Conservation (phyloP, 64 coral and sea anemone species). For the Pachyseris speciosa region DNA sequence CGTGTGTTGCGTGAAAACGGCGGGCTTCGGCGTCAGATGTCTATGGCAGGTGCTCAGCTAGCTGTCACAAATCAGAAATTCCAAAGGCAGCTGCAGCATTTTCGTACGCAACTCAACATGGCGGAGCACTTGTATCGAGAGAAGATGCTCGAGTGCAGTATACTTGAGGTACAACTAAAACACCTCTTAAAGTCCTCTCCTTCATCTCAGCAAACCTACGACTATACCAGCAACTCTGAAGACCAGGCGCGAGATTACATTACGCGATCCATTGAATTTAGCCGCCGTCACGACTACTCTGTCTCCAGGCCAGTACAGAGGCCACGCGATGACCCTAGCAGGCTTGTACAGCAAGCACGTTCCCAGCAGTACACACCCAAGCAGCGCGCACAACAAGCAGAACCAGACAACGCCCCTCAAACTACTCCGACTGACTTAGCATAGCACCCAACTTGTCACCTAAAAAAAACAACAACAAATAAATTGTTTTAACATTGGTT, state of each 20-base stretch:
- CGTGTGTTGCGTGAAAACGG: conserved; percentile 90
- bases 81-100: conserved; percentile 84
- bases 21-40: conserved; percentile 89
- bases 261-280: neutral
- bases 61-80: conserved; percentile 92
- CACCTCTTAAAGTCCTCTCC: conserved; percentile 75
- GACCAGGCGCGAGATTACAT: conserved; percentile 18
- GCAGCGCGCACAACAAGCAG: conserved; percentile 15
- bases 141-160: conserved; percentile 94
- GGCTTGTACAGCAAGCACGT: neutral
- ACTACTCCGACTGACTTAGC: neutral
- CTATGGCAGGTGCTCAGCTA: conserved; percentile 91
- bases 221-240: conserved; percentile 22
- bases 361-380: neutral
- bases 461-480: neutral
- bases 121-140: conserved; percentile 93
- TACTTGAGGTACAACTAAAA: conserved; percentile 88
- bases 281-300: conserved; percentile 22
- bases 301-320: neutral
- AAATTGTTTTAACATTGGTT: neutral
- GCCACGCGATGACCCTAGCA: neutral
- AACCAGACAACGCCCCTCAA: neutral
- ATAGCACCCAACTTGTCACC: neutral
- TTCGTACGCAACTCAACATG: conserved; percentile 76
- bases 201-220: conserved; percentile 21